Percentiles rank a stretch among this genome's conserved stretches.
Conservation (phyloP, 2,113 vertebrate species). For the Syngnathus floridae region DNA sequence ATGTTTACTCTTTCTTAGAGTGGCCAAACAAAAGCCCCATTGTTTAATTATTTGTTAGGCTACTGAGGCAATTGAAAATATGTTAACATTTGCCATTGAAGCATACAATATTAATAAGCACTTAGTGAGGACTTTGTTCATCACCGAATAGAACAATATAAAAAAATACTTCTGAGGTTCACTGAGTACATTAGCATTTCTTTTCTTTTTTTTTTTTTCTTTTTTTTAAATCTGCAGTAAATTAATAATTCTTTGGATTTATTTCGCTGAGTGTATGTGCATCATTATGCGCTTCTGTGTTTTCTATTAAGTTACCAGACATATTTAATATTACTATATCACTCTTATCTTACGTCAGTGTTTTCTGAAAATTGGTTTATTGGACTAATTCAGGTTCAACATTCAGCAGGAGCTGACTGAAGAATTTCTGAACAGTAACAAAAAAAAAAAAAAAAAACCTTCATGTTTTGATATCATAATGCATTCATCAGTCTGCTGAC, state of each 20-base stretch:
- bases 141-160: constrained; percentile 20
- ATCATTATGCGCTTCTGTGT: background rate
- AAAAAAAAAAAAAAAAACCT: constrained; percentile 11
- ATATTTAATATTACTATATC: background rate
- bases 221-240: background rate
- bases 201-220: background rate
- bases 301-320: background rate
- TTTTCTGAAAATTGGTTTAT: background rate
- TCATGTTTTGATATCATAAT: constrained; percentile 16
- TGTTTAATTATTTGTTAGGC: constrained; percentile 65
- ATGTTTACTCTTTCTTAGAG: constrained; percentile 52
- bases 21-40: constrained; percentile 61
- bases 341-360: background rate
- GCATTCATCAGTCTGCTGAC: constrained; percentile 24
- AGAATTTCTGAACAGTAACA: constrained; percentile 1
- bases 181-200: background rate
- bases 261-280: background rate
- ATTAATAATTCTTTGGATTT: background rate
- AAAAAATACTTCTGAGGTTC: constrained; percentile 8
- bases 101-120: constrained; percentile 69
- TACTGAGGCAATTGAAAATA: constrained; percentile 57
- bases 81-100: constrained; percentile 64
- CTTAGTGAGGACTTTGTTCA: constrained; percentile 51
- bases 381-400: background rate
- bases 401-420: background rate